Conservation (phyloP, 2,888 invertebrate genomes). For the Lepidonotus clava region DNA sequence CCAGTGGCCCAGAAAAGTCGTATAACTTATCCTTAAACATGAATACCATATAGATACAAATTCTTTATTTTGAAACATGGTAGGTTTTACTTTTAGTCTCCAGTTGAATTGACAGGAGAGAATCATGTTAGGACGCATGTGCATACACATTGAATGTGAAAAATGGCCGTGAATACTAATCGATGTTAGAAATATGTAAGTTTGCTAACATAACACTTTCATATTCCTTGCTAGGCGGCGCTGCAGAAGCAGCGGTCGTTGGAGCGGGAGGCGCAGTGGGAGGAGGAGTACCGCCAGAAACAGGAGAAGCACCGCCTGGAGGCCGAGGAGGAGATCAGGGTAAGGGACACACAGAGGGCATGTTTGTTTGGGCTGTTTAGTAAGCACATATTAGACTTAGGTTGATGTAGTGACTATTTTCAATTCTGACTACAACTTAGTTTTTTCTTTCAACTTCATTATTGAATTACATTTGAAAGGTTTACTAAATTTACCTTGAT, state of each 20-base stretch:
- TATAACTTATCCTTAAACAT: no score
- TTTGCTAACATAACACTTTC: no score
- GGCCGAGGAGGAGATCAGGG: slow-evolving; percentile 39
- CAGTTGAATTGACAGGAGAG: neutral
- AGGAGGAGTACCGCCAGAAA: slow-evolving; percentile 16
- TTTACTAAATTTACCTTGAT: neutral
- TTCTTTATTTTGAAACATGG: neutral
- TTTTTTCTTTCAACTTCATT: neutral
- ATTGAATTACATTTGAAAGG: neutral
- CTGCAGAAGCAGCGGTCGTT: slow-evolving; percentile 29
- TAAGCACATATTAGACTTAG: neutral
- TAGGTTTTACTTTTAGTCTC: neutral
- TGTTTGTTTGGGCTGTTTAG: neutral
- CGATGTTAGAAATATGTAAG: no score
- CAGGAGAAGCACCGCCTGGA: slow-evolving; percentile 33
- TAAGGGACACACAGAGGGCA: neutral
- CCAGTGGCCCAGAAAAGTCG: neutral
- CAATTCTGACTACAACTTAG: neutral
- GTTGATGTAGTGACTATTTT: neutral
- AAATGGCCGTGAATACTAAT: no score
- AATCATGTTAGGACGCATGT: neutral
- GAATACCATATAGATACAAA: neutral
- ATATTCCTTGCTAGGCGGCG: neutral
- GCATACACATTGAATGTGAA: neutral
- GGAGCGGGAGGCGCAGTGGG: slow-evolving; percentile 39